phyloP scores from a whole-genome alignment of 2,113 vertebrate genomes.

The Caranx ignobilis region DNA sequence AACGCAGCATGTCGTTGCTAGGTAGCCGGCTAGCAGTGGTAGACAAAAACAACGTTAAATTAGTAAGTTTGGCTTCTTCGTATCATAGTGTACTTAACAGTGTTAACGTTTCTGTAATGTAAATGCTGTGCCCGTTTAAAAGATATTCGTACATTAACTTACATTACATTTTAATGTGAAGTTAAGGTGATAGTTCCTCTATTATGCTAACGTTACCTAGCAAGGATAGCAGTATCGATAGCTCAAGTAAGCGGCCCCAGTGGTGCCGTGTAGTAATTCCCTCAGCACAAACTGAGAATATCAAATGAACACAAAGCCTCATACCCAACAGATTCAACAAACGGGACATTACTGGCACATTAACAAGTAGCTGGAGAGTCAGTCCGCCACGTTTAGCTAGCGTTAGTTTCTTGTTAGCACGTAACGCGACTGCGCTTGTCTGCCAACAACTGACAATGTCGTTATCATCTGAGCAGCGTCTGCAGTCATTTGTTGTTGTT shows the following conservation, averaged over 20 bases:
- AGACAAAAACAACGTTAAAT: neutral
- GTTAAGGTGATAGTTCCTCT: neutral
- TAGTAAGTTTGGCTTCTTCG: neutral
- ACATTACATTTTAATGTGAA: no score
- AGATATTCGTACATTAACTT: neutral
- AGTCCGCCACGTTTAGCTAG: no score
- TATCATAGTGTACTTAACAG: no score
- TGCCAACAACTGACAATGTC: no score
- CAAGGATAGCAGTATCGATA: neutral
- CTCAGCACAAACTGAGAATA: neutral
- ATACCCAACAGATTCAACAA: neutral
- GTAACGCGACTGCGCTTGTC: neutral
- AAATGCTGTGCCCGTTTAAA: neutral
- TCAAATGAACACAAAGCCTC: neutral
- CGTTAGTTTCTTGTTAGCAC: neutral
- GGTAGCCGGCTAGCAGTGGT: neutral
- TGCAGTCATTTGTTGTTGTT: neutral
- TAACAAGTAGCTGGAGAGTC: constrained; percentile 15
- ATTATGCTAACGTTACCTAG: constrained; percentile 23
- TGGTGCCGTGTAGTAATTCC: neutral
- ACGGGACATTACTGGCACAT: neutral
- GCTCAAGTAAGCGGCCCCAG: neutral
- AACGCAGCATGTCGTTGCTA: constrained; percentile 37
- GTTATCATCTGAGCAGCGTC: no score
- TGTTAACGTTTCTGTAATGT: neutral